Evolutionary conservation across 2,888 invertebrate species (phyloP).

Genomic region (Andrena bicolor): DNA sequence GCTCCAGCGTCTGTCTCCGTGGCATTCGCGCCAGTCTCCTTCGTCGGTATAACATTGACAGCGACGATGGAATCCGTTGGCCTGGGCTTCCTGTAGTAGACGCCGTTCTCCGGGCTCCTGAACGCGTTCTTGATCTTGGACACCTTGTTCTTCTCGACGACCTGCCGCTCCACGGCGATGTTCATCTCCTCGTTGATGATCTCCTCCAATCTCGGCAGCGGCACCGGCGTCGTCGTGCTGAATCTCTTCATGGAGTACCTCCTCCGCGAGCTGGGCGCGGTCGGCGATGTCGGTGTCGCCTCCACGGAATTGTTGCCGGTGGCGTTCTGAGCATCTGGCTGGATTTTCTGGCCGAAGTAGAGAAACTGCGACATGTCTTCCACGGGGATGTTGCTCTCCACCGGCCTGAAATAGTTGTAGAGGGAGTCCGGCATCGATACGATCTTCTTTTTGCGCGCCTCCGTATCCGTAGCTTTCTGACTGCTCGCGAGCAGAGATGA

Average conservation of each 20-base stretch:
- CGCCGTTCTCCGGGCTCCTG: constrained; percentile 70
- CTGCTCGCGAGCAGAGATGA: not conserved
- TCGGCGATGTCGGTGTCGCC: constrained; percentile 69
- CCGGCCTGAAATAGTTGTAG: constrained; percentile 88
- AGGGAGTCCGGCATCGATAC: constrained; percentile 88
- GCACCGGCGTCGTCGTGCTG: constrained; percentile 52
- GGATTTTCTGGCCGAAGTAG: constrained; percentile 89
- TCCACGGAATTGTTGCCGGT: constrained; percentile 78
- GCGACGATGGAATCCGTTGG: constrained; percentile 77
- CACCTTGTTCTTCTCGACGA: constrained; percentile 81
- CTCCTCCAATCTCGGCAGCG: constrained; percentile 75
- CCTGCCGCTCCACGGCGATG: constrained; percentile 77
- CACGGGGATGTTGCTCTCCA: constrained; percentile 88
- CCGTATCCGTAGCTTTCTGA: constrained; percentile 82
- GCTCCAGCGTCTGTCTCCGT: constrained; percentile 53
- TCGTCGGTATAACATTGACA: constrained; percentile 75
- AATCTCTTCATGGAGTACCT: constrained; percentile 76
- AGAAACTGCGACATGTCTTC: constrained; percentile 90
- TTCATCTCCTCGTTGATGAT: constrained; percentile 82
- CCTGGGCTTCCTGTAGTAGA: constrained; percentile 74
- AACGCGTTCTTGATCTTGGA: constrained; percentile 76
- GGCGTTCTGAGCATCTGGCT: constrained; percentile 78
- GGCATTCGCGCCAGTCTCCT: constrained; percentile 35
- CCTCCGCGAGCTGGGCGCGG: constrained; percentile 69
- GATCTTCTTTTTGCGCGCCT: constrained; percentile 86